phyloP scores from a whole-genome alignment of 2,888 invertebrate genomes.

The Aporophyla nigra region DNA sequence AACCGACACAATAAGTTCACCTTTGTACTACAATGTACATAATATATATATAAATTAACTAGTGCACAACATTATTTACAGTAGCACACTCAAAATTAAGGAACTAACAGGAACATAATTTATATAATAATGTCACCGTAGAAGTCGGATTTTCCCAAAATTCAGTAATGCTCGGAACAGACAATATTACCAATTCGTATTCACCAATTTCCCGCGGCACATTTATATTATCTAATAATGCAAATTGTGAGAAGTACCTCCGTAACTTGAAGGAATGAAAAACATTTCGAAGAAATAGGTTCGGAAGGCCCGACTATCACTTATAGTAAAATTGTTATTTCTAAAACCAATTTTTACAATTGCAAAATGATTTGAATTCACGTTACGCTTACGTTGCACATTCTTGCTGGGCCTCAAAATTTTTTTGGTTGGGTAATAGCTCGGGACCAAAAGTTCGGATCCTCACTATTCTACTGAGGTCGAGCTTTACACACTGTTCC shows the following conservation, averaged over 20 bases:
- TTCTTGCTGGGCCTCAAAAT: neutral
- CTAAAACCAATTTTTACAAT: neutral
- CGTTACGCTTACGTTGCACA: neutral
- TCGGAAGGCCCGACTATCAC: neutral
- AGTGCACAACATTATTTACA: neutral
- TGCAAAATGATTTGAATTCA: neutral
- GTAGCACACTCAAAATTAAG: neutral
- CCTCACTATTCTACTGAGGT: too few relatives aligned
- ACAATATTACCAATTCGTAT: conserved; percentile 42
- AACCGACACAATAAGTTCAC: too few relatives aligned
- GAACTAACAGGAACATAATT: conserved; percentile 15
- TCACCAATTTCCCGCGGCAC: conserved; percentile 22
- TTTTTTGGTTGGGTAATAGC: neutral
- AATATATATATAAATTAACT: neutral
- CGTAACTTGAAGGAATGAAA: conserved; percentile 2
- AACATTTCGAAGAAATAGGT: neutral
- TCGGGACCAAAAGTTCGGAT: too few relatives aligned
- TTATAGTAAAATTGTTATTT: neutral
- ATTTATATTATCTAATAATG: conserved; percentile 44
- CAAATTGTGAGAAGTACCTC: conserved; percentile 18
- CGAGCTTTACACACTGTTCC: too few relatives aligned
- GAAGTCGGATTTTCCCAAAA: conserved; percentile 21
- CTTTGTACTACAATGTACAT: neutral
- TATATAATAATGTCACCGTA: conserved; percentile 11
- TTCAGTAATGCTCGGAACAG: conserved; percentile 15